Evolutionary conservation across 2,113 vertebrate genomes (phyloP).

Genomic region (Gnathonemus longibarbis): DNA sequence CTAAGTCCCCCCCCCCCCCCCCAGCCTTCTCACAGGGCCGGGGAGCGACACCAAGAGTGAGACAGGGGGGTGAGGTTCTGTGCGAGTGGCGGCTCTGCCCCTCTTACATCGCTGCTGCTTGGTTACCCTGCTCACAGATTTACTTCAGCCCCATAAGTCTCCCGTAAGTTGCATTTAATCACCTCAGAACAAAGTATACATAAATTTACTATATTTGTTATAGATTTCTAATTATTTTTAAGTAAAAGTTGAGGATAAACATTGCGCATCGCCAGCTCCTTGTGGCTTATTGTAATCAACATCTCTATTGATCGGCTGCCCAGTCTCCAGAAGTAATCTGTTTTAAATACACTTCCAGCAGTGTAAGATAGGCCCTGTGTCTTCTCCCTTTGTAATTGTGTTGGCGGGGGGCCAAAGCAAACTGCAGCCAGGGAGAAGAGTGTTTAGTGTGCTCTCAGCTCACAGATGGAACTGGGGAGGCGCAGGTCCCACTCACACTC

Average conservation of each 20-base stretch:
- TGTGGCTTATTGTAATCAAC: constrained; percentile 72
- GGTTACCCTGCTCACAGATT: background rate
- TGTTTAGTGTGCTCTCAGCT: background rate
- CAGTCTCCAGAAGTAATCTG: constrained; percentile 75
- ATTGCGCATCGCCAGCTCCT: constrained; percentile 60
- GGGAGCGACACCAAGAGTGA: background rate
- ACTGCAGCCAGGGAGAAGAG: background rate
- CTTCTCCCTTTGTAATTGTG: constrained; percentile 49
- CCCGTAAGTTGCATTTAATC: background rate
- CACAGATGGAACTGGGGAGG: background rate
- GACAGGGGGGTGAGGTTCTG: background rate
- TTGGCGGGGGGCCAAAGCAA: constrained; percentile 52
- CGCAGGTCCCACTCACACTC: background rate
- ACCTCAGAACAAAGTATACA: constrained; percentile 53
- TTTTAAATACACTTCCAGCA: constrained; percentile 75
- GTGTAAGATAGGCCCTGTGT: constrained; percentile 38
- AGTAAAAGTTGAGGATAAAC: constrained; percentile 74
- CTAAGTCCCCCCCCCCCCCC: background rate
- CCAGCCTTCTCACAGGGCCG: background rate
- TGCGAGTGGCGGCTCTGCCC: background rate
- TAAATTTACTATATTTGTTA: constrained; percentile 69
- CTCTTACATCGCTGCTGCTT: background rate
- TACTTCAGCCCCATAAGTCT: background rate
- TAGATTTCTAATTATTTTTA: constrained; percentile 93
- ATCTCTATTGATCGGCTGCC: constrained; percentile 75